Base-by-base conservation (phyloP, 1,140 invertebrate genomes). In the Solen grandis region DNA sequence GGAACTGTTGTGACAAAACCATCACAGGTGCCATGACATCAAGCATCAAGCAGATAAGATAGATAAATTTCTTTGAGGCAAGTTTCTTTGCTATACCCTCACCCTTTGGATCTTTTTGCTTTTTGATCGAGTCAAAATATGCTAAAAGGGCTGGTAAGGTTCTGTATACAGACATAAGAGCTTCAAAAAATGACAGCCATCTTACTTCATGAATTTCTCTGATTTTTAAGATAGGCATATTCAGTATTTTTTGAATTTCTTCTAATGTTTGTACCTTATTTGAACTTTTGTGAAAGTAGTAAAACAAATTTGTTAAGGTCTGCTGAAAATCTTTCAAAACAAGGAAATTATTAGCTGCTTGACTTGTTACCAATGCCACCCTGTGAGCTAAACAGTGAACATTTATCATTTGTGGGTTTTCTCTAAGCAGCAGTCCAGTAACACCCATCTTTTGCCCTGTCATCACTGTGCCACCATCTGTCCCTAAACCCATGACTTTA, bases 401-500 rank as follows among this genome's bases (percentile, higher is more conserved):
- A 22, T 57, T 57, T n/a, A 74, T 38, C 10, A 74, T 22, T 5
- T 54, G 3, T n/a, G 70, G 54, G 13, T 31, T 60, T 19, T 74
- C 35, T 36, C 31, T 41, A 33, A 41, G 31, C 25, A 74, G 36
- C 29, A 36, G n/a, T 14, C n/a, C 54, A 8, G 38, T 57, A 74
- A 74, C 70, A 59, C 33, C 55, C 36, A n/a, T 41, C 33, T 36
- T 74, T 38, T 29, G 35, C 14, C 55, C 70, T 8, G 70, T 74
- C 70, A 74, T 74, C 3, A 60, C 55, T 38, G 31, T 60, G 25
- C 31, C 54, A 38, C 54, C 69, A 2, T 73, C 69, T 29, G 54
- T 74, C 22, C 70, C 54, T 25, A 60, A 35, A n/a, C 70, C 70
- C 35, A 74, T 38, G 54, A 74, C 62, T 41, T 74, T 74, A 22